Evolutionary conservation across 2,888 invertebrate genomes (phyloP).

Genomic region (Cataglyphis rosenhaueri): DNA sequence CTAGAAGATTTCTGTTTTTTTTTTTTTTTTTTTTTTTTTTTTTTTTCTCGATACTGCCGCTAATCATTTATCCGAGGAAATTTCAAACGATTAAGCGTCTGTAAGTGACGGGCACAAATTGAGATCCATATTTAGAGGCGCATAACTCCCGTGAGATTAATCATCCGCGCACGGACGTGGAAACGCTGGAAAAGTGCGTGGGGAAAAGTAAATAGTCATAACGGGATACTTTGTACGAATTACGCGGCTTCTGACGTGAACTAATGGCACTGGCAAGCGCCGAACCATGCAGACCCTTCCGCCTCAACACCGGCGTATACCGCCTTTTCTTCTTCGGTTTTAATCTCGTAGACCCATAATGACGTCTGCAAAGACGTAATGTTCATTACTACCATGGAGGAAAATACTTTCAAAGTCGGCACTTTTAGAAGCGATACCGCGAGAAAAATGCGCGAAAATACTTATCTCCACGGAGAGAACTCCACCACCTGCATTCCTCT

Average conservation of each 20-base stretch:
- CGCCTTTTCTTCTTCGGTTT: constrained; percentile 53
- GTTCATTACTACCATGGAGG: constrained; percentile 48
- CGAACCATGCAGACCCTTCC: constrained; percentile 55
- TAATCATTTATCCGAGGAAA: constrained; percentile 48
- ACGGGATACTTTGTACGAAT: constrained; percentile 67
- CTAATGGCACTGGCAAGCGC: constrained; percentile 57
- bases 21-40: not conserved
- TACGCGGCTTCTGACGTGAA: constrained; percentile 60
- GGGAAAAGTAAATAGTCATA: constrained; percentile 67
- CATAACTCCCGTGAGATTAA: constrained; percentile 55
- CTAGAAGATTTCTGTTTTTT: not conserved
- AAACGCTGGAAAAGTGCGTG: constrained; percentile 54
- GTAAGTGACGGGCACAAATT: constrained; percentile 66
- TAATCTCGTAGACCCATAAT: constrained; percentile 56
- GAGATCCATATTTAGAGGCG: constrained; percentile 58
- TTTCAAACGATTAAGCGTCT: constrained; percentile 54
- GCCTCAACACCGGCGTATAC: constrained; percentile 54
- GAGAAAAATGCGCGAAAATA: constrained; percentile 38
- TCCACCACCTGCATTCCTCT: constrained; percentile 7
- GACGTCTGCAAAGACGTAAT: constrained; percentile 50
- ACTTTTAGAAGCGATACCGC: constrained; percentile 37
- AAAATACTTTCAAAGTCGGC: constrained; percentile 41
- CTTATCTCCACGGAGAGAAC: constrained; percentile 13
- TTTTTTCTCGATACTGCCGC: constrained; percentile 29
- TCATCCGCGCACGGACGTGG: constrained; percentile 43